Percentiles rank a stretch among this genome's conserved stretches.
phyloP scores from a whole-genome alignment of 1,140 invertebrate species.

The Trialeurodes vaporariorum region DNA sequence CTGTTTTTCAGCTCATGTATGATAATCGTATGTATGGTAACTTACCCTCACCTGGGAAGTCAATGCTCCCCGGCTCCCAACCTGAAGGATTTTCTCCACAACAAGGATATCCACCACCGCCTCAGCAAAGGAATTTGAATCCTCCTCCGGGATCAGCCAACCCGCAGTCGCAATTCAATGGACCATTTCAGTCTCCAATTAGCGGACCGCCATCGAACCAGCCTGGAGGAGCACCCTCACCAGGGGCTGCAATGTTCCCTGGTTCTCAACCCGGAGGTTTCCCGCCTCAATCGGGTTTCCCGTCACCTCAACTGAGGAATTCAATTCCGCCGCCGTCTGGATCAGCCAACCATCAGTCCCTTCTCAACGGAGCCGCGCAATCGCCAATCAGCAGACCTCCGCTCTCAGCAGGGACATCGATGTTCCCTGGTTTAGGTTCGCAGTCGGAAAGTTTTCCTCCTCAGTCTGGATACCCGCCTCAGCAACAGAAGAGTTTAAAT shows the following conservation, averaged over 20 bases:
- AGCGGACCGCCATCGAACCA: too few relatives aligned
- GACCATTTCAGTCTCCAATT: neutral
- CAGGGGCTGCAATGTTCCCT: neutral
- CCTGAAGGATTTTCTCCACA: neutral
- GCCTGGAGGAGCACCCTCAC: too few relatives aligned
- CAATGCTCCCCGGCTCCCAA: neutral
- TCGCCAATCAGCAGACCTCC: constrained; percentile 28
- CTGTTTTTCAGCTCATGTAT: constrained; percentile 16
- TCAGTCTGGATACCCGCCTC: constrained; percentile 27
- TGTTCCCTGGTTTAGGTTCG: constrained; percentile 25
- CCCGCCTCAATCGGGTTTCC: constrained; percentile 9
- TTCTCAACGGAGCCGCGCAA: too few relatives aligned
- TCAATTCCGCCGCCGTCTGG: constrained; percentile 1
- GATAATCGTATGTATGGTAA: neutral
- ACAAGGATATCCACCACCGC: neutral
- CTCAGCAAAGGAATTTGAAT: neutral
- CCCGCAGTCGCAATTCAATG: neutral
- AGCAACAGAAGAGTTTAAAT: constrained; percentile 28
- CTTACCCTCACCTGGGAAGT: neutral
- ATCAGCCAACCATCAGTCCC: constrained; percentile 6
- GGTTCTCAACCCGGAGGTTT: constrained; percentile 5
- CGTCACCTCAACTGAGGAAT: constrained; percentile 11
- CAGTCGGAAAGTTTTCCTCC: constrained; percentile 22
- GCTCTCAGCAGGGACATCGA: constrained; percentile 22
- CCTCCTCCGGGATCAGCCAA: neutral